These are phyloP conservation scores for Coecobrya sp. DNA, from an alignment of 2,888 invertebrate species.

Conservation along the genomic window DNA sequence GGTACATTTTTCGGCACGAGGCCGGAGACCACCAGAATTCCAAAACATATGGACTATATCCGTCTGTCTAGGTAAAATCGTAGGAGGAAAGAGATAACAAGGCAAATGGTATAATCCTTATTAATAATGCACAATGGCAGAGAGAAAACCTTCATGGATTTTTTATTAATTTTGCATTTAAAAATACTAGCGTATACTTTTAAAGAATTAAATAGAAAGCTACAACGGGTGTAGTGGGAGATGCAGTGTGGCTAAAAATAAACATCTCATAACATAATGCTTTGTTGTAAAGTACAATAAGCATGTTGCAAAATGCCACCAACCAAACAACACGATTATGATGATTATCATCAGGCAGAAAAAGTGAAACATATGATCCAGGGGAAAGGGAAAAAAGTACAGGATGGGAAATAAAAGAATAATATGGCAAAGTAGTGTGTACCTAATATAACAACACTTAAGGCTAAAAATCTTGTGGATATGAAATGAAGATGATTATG, in stretches of 20 bases:
- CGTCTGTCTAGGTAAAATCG: conserved; percentile 18
- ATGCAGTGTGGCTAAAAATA: background rate
- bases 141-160: background rate
- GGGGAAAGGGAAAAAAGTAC: background rate
- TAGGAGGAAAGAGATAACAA: conserved; percentile 27
- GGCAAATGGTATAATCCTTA: background rate
- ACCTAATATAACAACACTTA: conserved; percentile 55
- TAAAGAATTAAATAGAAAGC: background rate
- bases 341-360: background rate
- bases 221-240: background rate
- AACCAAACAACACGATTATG: conserved; percentile 1
- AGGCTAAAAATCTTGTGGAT: conserved; percentile 43
- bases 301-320: background rate
- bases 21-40: conserved; percentile 18
- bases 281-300: background rate
- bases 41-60: conserved; percentile 37
- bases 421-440: conserved; percentile 6
- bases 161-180: background rate
- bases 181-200: background rate
- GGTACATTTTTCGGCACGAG: background rate
- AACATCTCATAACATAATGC: background rate
- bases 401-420: conserved; percentile 6
- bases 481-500: conserved; percentile 51
- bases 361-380: background rate
- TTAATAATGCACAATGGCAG: conserved; percentile 34